Base-by-base conservation (phyloP, 2,888 invertebrate species). In the Plusia festucae region DNA sequence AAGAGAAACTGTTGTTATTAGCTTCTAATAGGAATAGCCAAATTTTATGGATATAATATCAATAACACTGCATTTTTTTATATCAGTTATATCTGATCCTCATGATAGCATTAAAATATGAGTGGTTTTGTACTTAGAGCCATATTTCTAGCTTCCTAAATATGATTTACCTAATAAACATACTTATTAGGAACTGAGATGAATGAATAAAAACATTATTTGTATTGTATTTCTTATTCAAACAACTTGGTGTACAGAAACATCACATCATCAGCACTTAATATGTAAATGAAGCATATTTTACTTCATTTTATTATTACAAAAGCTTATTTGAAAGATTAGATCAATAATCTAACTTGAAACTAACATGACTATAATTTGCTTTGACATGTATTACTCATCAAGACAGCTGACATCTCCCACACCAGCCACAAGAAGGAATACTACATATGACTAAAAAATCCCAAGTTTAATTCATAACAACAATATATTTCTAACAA, bases 261-360 rank as follows among this genome's bases (percentile, higher is more conserved):
- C 67, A 51, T n/a, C 30, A n/a, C 24, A 24, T 24, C 67, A 76
- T 55, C 54, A 75, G 67, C 59, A 69, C 16, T 63, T 30, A 72
- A 49, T 60, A 57, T 67, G 53, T 62, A 60, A 65, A 65, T 56
- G 40, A 60, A 51, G 53, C 57, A 61, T 46, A 27, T 56, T 20
- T 24, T 51, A 16, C 20, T 24, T 24, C 57, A 70, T 16, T 59
- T 62, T 63, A 34, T 53, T 44, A 44, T 57, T 60, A 60, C 44
- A n/a, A 34, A 13, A 56, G 55, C 22, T 18, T 55, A 2, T 52
- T 51, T 34, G 0, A 34, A 15, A 3, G 34, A 34, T 34, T 58
- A 58, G 57, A 57, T 53, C 27, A 60, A 22, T 53, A 53, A 63
- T 62, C 68, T 70, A 76, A 78, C 69, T 76, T 73, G 77, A 76